Conservation (phyloP, 2,888 invertebrate species). For the Drosophila prostipennis region DNA sequence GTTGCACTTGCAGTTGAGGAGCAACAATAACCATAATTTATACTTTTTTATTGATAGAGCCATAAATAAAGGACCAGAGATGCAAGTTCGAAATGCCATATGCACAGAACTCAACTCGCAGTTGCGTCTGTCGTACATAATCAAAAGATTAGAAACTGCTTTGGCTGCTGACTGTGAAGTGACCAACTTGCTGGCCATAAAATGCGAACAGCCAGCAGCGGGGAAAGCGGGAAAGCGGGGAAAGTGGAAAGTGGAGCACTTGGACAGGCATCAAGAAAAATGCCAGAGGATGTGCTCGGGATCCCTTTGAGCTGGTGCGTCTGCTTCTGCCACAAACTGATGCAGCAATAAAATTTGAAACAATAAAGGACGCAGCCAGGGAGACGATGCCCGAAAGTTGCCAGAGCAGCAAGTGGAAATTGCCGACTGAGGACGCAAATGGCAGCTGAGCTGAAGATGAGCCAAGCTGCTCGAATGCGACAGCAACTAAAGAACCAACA, state of each 20-base stretch:
- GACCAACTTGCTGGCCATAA: slow-evolving; percentile 59
- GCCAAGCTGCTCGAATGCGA: slow-evolving; percentile 47
- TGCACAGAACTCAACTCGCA: slow-evolving; percentile 46
- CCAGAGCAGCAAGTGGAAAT: slow-evolving; percentile 66
- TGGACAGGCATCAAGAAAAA: slow-evolving; percentile 78
- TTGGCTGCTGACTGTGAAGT: slow-evolving; percentile 38
- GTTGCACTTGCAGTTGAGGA: slow-evolving; percentile 21
- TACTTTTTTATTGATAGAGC: slow-evolving; percentile 71
- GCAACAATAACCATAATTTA: slow-evolving; percentile 71
- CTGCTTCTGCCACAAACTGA: slow-evolving; percentile 68
- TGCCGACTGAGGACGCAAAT: slow-evolving; percentile 52
- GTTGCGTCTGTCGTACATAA: slow-evolving; percentile 75
- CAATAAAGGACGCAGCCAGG: slow-evolving; percentile 68
- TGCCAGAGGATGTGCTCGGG: slow-evolving; percentile 51
- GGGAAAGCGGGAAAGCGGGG: slow-evolving; percentile 2
- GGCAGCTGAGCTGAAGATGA: slow-evolving; percentile 34
- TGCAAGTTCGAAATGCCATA: slow-evolving; percentile 54
- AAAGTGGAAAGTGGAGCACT: slow-evolving; percentile 51
- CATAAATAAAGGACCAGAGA: slow-evolving; percentile 63
- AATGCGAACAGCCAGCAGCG: slow-evolving; percentile 20
- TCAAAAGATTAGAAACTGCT: slow-evolving; percentile 73
- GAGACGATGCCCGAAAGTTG: slow-evolving; percentile 42
- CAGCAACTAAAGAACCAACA: slow-evolving; percentile 27
- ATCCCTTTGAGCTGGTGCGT: slow-evolving; percentile 28
- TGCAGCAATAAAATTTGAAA: slow-evolving; percentile 80